These are phyloP conservation scores for Cephus pulcher DNA, from an alignment of 2,888 invertebrate genomes.

Conservation along the genomic window DNA sequence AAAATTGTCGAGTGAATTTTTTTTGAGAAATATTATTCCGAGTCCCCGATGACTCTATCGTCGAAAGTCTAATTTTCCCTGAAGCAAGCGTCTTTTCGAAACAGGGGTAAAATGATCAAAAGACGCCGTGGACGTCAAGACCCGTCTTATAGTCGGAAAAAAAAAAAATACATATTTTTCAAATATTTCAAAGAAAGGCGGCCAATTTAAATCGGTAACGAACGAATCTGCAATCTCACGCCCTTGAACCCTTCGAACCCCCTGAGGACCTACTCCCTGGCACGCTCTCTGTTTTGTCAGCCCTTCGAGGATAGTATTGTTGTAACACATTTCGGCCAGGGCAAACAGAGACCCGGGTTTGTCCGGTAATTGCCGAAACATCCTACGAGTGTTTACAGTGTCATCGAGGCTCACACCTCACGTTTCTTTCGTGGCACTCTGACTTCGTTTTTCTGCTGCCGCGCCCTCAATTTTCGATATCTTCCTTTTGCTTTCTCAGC, in stretches of 20 bases:
- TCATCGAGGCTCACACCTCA: slow-evolving; percentile 47
- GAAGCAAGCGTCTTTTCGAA: too few relatives aligned
- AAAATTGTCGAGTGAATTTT: too few relatives aligned
- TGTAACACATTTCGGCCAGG: slow-evolving; percentile 47
- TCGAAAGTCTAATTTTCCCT: too few relatives aligned
- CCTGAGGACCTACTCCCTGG: background rate
- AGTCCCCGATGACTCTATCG: too few relatives aligned
- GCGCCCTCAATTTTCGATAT: background rate
- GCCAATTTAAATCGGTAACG: background rate
- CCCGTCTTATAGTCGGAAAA: too few relatives aligned
- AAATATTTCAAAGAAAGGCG: too few relatives aligned
- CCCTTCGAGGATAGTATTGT: slow-evolving; percentile 37
- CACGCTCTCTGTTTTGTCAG: slow-evolving; percentile 19
- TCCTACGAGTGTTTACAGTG: slow-evolving; percentile 56
- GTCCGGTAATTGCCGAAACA: slow-evolving; percentile 59
- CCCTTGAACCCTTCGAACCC: slow-evolving; percentile 29
- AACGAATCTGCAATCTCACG: slow-evolving; percentile 44
- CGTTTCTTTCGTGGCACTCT: slow-evolving; percentile 3
- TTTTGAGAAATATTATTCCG: too few relatives aligned
- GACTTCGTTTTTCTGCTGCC: slow-evolving; percentile 2
- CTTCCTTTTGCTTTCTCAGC: too few relatives aligned
- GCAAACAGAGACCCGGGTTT: slow-evolving; percentile 48
- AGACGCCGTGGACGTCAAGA: too few relatives aligned
- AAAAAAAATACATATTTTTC: too few relatives aligned
- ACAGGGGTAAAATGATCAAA: too few relatives aligned